These are phyloP conservation scores for Narcine bancroftii DNA, from an alignment of 2,113 vertebrate genomes.

Conservation along the genomic window DNA sequence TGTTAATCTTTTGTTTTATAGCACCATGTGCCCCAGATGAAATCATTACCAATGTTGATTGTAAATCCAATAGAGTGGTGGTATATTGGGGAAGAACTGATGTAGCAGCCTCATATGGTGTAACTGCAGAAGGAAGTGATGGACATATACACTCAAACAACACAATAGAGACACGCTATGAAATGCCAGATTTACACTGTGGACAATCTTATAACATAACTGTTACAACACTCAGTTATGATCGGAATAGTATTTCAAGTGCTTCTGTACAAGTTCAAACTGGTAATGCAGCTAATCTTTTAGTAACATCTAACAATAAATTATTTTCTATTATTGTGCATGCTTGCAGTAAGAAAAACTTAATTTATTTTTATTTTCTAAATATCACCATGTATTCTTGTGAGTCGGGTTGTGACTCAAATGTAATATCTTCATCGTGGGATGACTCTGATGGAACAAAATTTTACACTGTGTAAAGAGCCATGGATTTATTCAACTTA, in stretches of 20 bases:
- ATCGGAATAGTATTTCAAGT: slow-evolving; percentile 48
- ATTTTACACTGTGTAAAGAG: slow-evolving; percentile 46
- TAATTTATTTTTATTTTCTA: slow-evolving; percentile 25
- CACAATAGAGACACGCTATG: slow-evolving; percentile 47
- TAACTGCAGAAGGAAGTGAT: slow-evolving; percentile 48
- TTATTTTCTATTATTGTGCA: not conserved
- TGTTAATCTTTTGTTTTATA: not conserved
- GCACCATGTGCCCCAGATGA: slow-evolving; percentile 35
- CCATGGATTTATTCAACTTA: slow-evolving; percentile 41
- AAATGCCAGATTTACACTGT: slow-evolving; percentile 52
- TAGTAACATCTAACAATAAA: not conserved
- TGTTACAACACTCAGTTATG: slow-evolving; percentile 53
- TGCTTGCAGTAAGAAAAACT: not conserved
- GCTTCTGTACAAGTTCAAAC: slow-evolving; percentile 11
- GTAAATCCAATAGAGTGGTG: slow-evolving; percentile 46
- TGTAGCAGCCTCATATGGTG: slow-evolving; percentile 53
- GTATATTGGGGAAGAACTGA: slow-evolving; percentile 52
- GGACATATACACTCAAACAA: slow-evolving; percentile 50
- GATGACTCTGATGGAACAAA: slow-evolving; percentile 42
- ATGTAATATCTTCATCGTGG: slow-evolving; percentile 52
- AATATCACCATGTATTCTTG: slow-evolving; percentile 53
- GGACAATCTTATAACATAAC: slow-evolving; percentile 54
- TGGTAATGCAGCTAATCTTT: slow-evolving; percentile 30
- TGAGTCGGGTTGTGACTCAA: slow-evolving; percentile 46
- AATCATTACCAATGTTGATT: slow-evolving; percentile 43